Percentiles rank a stretch among this genome's conserved stretches.
These are phyloP conservation scores for Zonotrichia albicollis DNA, from an alignment of 2,797 vertebrate species.

Conservation along the genomic window DNA sequence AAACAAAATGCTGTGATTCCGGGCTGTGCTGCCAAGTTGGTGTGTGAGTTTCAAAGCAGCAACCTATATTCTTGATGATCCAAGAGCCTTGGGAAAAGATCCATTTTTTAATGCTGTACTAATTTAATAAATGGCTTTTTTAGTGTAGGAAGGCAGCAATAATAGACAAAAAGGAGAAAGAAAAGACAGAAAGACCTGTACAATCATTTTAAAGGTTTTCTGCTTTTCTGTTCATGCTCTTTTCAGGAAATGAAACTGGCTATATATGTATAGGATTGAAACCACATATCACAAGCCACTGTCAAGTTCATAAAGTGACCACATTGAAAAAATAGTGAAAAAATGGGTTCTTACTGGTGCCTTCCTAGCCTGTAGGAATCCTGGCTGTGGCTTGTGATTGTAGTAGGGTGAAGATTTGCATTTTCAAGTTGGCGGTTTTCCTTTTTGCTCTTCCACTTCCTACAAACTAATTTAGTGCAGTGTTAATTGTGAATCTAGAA, in stretches of 20 bases:
- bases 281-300: conserved; percentile 5
- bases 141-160: not conserved
- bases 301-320: not conserved
- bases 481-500: conserved; percentile 52
- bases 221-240: not conserved
- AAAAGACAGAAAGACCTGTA: not conserved
- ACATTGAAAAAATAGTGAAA: conserved; percentile 19
- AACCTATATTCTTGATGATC: not conserved
- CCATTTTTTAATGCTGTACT: not conserved
- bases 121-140: not conserved
- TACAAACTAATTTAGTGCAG: conserved; percentile 7
- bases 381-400: conserved; percentile 1
- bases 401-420: conserved; percentile 57
- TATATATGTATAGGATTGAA: conserved; percentile 2
- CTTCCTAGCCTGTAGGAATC: not conserved
- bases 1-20: not conserved
- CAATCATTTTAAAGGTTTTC: not conserved
- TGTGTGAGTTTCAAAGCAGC: not conserved
- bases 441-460: conserved; percentile 49
- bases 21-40: not conserved
- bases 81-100: not conserved
- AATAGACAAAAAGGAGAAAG: not conserved
- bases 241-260: conserved; percentile 16
- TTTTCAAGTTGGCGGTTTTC: conserved; percentile 51
- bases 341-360: not conserved